phyloP scores from a whole-genome alignment of 2,888 invertebrate genomes.

The Patella caerulea region DNA sequence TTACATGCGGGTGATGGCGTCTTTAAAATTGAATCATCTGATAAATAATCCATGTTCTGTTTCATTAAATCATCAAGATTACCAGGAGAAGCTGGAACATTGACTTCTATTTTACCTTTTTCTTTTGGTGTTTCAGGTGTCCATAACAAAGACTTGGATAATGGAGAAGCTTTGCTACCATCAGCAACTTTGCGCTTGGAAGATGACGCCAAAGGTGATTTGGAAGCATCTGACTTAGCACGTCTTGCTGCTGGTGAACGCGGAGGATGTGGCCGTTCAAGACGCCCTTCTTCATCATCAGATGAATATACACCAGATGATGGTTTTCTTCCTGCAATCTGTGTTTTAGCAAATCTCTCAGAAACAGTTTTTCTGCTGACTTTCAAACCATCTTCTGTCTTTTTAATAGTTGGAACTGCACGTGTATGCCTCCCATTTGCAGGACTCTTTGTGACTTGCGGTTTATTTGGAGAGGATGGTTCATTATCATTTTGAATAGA shows the following conservation, averaged over 20 bases:
- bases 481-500: neutral
- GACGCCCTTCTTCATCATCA: neutral
- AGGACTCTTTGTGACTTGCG: neutral
- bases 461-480: neutral
- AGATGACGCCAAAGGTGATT: neutral
- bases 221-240: neutral
- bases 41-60: conserved; percentile 17
- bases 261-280: neutral
- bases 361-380: neutral
- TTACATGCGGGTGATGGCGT: neutral
- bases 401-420: neutral
- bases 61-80: conserved; percentile 17
- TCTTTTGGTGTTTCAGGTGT: neutral
- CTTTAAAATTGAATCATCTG: neutral
- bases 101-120: neutral
- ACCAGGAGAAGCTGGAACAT: conserved; percentile 14
- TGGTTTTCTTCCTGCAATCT: neutral
- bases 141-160: neutral
- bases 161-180: neutral
- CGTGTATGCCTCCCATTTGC: neutral
- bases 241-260: neutral
- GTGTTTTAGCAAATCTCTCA: neutral
- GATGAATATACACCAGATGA: neutral
- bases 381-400: neutral
- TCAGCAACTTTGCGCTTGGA: neutral